phyloP scores from a whole-genome alignment of 2,888 invertebrate species.

The Athrips mouffetella region DNA sequence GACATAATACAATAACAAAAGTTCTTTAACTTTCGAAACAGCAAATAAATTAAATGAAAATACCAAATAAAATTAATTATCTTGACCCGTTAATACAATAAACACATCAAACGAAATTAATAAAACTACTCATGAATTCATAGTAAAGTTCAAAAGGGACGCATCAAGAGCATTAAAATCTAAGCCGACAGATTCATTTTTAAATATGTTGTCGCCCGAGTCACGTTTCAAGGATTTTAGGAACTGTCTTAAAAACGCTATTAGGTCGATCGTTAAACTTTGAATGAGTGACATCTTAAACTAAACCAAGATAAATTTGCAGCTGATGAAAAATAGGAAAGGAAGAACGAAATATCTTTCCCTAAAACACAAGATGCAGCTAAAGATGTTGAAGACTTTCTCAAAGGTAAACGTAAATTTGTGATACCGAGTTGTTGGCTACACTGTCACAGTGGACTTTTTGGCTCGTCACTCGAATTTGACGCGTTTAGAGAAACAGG shows the following conservation, averaged over 20 bases:
- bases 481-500: conserved; percentile 64
- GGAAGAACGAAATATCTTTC: conserved; percentile 5
- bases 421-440: conserved; percentile 62
- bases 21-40: too few species aligned
- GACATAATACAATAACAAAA: too few species aligned
- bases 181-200: conserved; percentile 65
- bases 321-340: not conserved
- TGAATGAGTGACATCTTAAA: conserved; percentile 75
- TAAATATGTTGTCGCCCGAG: conserved; percentile 71
- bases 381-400: not conserved
- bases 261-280: conserved; percentile 75
- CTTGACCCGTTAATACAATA: not conserved
- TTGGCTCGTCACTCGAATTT: conserved; percentile 66
- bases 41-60: too few species aligned
- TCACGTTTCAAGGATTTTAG: conserved; percentile 75
- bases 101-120: conserved; percentile 35
- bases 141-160: conserved; percentile 60
- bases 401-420: conserved; percentile 29
- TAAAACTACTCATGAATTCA: conserved; percentile 43
- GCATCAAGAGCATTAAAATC: conserved; percentile 59
- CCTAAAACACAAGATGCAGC: not conserved
- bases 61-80: too few species aligned
- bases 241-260: conserved; percentile 73
- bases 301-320: conserved; percentile 34
- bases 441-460: conserved; percentile 58